Evolutionary conservation across 2,888 invertebrate species (phyloP).

Genomic region (Helobdella robusta): DNA sequence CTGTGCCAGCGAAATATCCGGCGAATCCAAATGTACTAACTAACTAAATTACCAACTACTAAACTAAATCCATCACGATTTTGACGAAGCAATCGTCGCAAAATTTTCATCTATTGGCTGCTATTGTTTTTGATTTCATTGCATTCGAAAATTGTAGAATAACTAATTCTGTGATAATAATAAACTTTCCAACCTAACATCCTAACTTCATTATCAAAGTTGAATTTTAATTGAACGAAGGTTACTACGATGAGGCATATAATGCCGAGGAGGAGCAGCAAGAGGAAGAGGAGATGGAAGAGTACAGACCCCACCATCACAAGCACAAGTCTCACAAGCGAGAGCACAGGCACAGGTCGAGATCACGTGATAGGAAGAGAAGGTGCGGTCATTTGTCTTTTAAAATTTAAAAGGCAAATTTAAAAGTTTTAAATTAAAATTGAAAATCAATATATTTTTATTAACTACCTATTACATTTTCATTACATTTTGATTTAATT

Average conservation of each 20-base stretch:
- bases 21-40: too few species aligned
- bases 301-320: not conserved
- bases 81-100: too few species aligned
- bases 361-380: constrained; percentile 33
- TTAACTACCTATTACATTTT: not conserved
- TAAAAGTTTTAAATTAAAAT: not conserved
- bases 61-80: too few species aligned
- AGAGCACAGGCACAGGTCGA: constrained; percentile 21
- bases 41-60: too few species aligned
- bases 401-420: not conserved
- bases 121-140: too few species aligned
- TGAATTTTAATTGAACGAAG: too few species aligned
- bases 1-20: too few species aligned
- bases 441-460: not conserved
- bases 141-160: too few species aligned
- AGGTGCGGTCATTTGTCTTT: constrained; percentile 26
- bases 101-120: too few species aligned
- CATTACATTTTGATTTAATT: not conserved
- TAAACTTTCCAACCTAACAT: too few species aligned
- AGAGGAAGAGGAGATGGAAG: not conserved
- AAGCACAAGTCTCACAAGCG: not conserved
- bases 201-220: too few species aligned
- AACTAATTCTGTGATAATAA: too few species aligned
- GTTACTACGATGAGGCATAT: constrained; percentile 21
- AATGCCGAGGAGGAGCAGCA: constrained; percentile 1